Evolutionary conservation across 2,888 invertebrate genomes (phyloP).

Genomic region (Dexiosoma caninum): DNA sequence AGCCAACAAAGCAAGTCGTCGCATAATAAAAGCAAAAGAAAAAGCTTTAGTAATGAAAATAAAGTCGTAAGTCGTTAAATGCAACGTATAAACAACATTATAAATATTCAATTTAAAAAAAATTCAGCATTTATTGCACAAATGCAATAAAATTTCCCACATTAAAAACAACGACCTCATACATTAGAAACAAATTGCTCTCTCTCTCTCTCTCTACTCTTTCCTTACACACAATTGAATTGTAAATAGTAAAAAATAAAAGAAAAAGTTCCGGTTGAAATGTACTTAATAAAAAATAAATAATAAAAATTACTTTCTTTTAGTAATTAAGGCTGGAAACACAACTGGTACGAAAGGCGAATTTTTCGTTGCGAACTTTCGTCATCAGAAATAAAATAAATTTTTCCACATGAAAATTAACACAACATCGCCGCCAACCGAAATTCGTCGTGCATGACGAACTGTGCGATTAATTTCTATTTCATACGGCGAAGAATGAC

Average conservation of each 20-base stretch:
- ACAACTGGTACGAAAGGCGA: too few relatives aligned
- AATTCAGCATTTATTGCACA: not conserved
- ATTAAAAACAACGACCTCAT: not conserved
- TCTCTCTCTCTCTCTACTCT: not conserved
- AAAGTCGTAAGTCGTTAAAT: too few relatives aligned
- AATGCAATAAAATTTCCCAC: not conserved
- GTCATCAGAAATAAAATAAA: too few relatives aligned
- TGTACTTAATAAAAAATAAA: not conserved
- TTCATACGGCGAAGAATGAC: too few relatives aligned
- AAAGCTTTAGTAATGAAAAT: not conserved
- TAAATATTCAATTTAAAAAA: not conserved
- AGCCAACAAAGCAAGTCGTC: conserved; percentile 41
- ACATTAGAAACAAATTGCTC: not conserved
- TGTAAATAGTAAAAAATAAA: not conserved
- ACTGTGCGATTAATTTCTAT: too few relatives aligned
- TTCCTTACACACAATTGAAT: not conserved
- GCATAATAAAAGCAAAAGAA: not conserved
- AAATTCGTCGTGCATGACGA: too few relatives aligned
- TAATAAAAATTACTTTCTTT: not conserved
- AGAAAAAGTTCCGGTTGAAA: not conserved
- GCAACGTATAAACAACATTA: conserved; percentile 5
- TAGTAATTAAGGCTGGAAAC: not conserved
- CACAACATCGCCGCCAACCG: too few relatives aligned
- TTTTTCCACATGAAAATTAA: too few relatives aligned
- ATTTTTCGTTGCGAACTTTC: too few relatives aligned